phyloP scores from a whole-genome alignment of 2,113 vertebrate genomes.

The Probosciger aterrimus region DNA sequence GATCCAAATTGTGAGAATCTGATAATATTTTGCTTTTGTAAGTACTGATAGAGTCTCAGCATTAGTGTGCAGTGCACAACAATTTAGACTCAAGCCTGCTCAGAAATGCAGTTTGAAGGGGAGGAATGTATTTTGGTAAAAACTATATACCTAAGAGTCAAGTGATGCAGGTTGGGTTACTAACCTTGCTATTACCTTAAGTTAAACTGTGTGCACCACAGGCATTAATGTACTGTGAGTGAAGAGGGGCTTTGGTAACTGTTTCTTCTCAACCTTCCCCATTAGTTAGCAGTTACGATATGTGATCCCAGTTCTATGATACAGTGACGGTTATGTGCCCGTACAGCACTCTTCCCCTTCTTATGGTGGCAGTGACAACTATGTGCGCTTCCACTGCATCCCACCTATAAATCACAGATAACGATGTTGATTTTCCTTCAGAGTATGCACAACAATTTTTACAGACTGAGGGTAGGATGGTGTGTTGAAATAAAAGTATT shows the following conservation, averaged over 20 bases:
- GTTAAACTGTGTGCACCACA: background rate
- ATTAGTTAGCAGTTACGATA: background rate
- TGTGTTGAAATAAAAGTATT: background rate
- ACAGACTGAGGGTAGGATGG: background rate
- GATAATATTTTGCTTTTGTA: background rate
- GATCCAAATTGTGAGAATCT: background rate
- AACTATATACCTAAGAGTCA: background rate
- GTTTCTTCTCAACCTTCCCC: background rate
- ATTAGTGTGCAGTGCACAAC: background rate
- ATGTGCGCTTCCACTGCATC: background rate
- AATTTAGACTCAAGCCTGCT: background rate
- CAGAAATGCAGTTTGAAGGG: background rate
- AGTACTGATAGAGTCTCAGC: background rate
- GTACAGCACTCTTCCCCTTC: background rate
- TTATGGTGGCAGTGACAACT: background rate
- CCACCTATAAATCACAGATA: background rate
- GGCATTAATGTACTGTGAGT: background rate
- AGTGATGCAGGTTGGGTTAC: background rate
- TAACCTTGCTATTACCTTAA: background rate
- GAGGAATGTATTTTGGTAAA: background rate
- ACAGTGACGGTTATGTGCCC: background rate
- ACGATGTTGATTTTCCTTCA: background rate
- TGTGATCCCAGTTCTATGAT: background rate
- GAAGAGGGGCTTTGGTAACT: background rate
- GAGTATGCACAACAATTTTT: rapidly evolving